Conservation (phyloP, 2,888 invertebrate genomes). For the Hermaeophaga mercurialis region DNA sequence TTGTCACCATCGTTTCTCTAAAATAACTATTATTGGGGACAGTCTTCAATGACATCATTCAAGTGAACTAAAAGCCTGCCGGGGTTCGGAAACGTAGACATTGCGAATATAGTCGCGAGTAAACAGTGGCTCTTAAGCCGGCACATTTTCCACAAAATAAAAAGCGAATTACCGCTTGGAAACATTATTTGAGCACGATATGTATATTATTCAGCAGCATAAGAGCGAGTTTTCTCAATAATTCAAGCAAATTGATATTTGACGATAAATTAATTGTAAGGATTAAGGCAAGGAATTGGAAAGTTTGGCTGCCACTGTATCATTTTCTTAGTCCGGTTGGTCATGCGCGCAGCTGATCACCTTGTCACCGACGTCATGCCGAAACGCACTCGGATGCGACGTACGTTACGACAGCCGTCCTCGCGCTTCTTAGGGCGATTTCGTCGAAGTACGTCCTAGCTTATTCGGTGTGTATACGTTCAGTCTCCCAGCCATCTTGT, state of each 20-base stretch:
- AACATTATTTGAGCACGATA: too few relatives aligned
- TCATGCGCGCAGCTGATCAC: conserved; percentile 49
- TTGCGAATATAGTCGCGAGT: conserved; percentile 1
- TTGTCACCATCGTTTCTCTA: neutral
- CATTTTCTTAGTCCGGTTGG: conserved; percentile 26
- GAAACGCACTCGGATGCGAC: conserved; percentile 42
- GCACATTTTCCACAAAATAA: neutral
- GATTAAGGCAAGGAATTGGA: conserved; percentile 20
- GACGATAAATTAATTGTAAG: too few relatives aligned
- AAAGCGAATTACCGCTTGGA: neutral
- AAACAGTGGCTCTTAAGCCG: conserved; percentile 9
- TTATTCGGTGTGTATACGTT: conserved; percentile 50
- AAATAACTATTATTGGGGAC: neutral
- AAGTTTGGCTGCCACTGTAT: conserved; percentile 46
- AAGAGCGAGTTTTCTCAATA: neutral
- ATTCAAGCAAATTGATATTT: neutral
- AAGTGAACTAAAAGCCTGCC: neutral
- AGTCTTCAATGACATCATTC: neutral
- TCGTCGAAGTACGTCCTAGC: conserved; percentile 46
- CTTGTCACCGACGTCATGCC: conserved; percentile 55
- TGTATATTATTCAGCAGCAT: too few relatives aligned
- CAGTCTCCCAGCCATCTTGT: conserved; percentile 59
- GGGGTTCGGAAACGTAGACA: conserved; percentile 6
- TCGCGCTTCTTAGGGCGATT: conserved; percentile 31
- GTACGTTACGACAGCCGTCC: conserved; percentile 37